phyloP scores from a whole-genome alignment of 2,113 vertebrate species.

The Cottus gobio region DNA sequence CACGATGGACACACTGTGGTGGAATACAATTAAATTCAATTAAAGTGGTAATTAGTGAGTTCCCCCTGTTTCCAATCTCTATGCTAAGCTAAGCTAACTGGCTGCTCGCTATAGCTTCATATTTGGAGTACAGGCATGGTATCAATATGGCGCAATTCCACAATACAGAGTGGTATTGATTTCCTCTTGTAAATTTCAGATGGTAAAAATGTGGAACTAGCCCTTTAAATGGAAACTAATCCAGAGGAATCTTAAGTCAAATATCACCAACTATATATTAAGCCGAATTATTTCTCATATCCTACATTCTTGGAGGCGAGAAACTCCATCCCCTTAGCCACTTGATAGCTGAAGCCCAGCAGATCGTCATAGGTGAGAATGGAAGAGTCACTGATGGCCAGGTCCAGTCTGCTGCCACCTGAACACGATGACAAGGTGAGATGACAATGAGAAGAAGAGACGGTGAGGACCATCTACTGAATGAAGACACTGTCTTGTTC shows the following conservation, averaged over 20 bases:
- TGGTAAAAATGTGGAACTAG: background rate
- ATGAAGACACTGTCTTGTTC: conserved; percentile 31
- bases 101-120: background rate
- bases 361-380: conserved; percentile 92
- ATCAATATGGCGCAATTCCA: too few species aligned
- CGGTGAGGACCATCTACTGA: conserved; percentile 11
- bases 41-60: too few species aligned
- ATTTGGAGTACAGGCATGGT: background rate
- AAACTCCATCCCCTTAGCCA: conserved; percentile 99
- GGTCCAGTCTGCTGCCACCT: conserved; percentile 87
- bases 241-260: background rate
- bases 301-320: conserved; percentile 96
- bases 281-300: background rate
- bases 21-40: background rate
- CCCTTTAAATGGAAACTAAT: background rate
- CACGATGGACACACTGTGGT: conserved; percentile 96
- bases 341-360: conserved; percentile 97
- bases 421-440: conserved; percentile 13
- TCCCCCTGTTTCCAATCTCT: background rate
- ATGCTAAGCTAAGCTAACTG: background rate
- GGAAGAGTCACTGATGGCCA: conserved; percentile 90
- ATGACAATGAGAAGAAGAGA: background rate
- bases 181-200: background rate
- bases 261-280: background rate
- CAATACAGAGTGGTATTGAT: background rate